Percentiles rank a stretch among this genome's conserved stretches.
These are phyloP conservation scores for Cyanocitta stelleri DNA, from an alignment of 2,113 vertebrate species.

Conservation along the genomic window DNA sequence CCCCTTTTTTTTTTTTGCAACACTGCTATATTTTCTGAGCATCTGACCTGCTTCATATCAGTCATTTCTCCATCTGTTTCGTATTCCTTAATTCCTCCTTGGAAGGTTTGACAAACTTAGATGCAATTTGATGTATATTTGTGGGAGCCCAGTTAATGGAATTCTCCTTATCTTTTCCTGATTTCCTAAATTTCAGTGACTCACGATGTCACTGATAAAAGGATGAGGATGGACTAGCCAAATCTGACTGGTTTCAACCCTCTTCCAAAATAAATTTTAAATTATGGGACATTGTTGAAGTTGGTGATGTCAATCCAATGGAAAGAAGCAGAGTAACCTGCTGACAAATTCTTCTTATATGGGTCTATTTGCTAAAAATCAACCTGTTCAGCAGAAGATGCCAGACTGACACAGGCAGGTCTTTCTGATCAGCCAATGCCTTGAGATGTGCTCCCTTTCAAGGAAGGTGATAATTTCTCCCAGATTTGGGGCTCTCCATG, in stretches of 20 bases:
- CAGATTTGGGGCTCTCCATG: rapidly evolving
- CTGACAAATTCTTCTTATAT: not conserved
- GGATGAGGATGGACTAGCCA: not conserved
- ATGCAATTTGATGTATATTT: not conserved
- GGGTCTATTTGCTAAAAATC: not conserved
- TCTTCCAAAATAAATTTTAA: not conserved
- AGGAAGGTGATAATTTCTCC: not conserved
- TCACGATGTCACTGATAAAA: not conserved
- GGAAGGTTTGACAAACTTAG: not conserved
- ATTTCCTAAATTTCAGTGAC: not conserved
- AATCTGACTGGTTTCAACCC: not conserved
- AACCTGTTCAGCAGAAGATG: not conserved
- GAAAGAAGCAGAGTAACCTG: not conserved
- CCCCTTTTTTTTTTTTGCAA: not conserved
- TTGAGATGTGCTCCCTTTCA: not conserved
- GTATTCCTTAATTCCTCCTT: not conserved
- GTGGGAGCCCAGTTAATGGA: not conserved
- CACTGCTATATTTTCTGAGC: not conserved
- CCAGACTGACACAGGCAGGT: not conserved
- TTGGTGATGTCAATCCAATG: not conserved
- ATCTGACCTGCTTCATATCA: not conserved
- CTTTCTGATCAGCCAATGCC: not conserved
- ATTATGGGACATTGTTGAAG: not conserved
- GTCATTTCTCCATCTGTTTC: not conserved
- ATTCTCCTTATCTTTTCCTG: not conserved